Base-by-base conservation (phyloP, 2,113 vertebrate genomes). In the Pseudorectes ferrugineus region DNA sequence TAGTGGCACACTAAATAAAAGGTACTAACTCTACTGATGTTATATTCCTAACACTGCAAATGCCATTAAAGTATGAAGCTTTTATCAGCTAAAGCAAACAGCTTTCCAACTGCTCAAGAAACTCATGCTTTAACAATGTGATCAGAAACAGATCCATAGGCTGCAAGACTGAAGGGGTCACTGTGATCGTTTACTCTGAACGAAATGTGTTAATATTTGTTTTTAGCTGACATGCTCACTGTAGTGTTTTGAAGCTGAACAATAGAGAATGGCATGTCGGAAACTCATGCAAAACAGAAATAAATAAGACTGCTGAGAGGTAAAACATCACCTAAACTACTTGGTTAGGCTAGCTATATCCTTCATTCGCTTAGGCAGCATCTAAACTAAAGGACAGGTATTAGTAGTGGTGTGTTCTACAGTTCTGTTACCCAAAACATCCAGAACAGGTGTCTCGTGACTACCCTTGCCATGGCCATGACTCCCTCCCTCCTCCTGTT, bases 81-180 rank as follows among this genome's bases (percentile, higher is more conserved):
- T 51, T 25, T 75, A 93, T 80, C 63, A 86, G 72, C 63, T 89
- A 80, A 94, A 76, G 24, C 80, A 89, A 89, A 88, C 42, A 91
- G 68, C 45, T 81, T 91, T 68, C 45, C 71, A 95, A 8, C 67
- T 90, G 36, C 45, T 65, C 62, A 57, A 75, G 62, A 93, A 95
- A 79, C 12, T 72, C 45, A 23, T 7, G 8, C 13, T 59, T 70
- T 67, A 88, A 62, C 55, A 81, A 43, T 11, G 57, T 22, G 57
- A 79, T 57, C 36, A 92, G 85, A 79, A 92, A 68, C 33, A 85
- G 71, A 75, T 51, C 40, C 52, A 43, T 7, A 59, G 70, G n/a
- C 36, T 72, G 19, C 16, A 58, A 72, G 71, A 65, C 63, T n/a
- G n/a, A 58, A 82, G 75, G 28, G 75, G 38, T 61, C 71, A 58